A percentile compares a stretch with the other conserved stretches of the same genome.
Evolutionary conservation across 2,888 invertebrate species (phyloP).

Genomic region (Drosophila atripex): DNA sequence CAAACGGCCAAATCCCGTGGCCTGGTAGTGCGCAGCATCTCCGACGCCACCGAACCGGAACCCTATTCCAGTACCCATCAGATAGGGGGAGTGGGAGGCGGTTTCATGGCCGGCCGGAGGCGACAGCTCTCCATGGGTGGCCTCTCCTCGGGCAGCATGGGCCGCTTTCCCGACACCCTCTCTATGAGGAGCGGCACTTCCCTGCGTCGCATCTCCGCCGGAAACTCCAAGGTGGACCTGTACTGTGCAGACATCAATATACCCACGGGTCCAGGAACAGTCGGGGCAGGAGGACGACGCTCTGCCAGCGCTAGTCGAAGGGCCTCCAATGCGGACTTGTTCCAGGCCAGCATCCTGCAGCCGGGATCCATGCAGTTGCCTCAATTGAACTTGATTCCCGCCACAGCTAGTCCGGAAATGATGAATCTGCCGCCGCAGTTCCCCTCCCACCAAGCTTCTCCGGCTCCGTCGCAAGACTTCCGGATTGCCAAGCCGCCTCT

Average conservation of each 20-base stretch:
- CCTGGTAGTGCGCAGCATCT: slow-evolving; percentile 81
- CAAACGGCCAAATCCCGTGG: slow-evolving; percentile 79
- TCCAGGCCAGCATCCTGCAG: slow-evolving; percentile 63
- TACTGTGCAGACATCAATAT: slow-evolving; percentile 83
- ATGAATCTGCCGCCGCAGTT: slow-evolving; percentile 64
- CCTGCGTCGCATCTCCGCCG: slow-evolving; percentile 80
- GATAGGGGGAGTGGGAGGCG: slow-evolving; percentile 26
- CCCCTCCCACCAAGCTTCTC: slow-evolving; percentile 57
- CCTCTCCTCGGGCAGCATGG: slow-evolving; percentile 74
- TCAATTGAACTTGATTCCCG: slow-evolving; percentile 76
- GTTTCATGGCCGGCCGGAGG: slow-evolving; percentile 68
- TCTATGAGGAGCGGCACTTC: slow-evolving; percentile 82
- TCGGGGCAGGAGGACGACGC: slow-evolving; percentile 59
- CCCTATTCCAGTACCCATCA: slow-evolving; percentile 34
- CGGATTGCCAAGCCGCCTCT: slow-evolving; percentile 77
- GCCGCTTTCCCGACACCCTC: slow-evolving; percentile 76
- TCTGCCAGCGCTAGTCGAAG: slow-evolving; percentile 79
- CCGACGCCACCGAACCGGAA: slow-evolving; percentile 78
- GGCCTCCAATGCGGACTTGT: slow-evolving; percentile 78
- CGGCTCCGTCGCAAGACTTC: slow-evolving; percentile 65
- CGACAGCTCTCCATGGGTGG: slow-evolving; percentile 81
- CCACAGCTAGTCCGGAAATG: slow-evolving; percentile 74
- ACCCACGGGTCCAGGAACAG: slow-evolving; percentile 43
- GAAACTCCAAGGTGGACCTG: slow-evolving; percentile 81
- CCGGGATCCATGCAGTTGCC: slow-evolving; percentile 59